Percentiles rank a stretch among this genome's conserved stretches.
phyloP scores from a whole-genome alignment of 2,113 vertebrate genomes.

The Triplophysa dalaica region DNA sequence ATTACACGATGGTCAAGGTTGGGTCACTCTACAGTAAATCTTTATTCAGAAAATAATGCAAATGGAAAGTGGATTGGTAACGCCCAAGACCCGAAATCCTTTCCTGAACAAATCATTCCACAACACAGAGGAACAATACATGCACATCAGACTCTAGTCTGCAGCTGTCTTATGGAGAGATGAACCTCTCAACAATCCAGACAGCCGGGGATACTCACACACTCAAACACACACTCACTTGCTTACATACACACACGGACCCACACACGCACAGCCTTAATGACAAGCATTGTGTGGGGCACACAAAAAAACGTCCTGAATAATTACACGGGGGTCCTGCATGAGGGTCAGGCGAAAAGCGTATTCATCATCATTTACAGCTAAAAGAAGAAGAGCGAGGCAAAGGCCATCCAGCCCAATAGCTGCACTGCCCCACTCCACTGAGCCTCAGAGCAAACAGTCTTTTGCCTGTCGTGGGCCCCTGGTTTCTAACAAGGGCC shows the following conservation, averaged over 20 bases:
- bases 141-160: conserved; percentile 19
- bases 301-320: conserved; percentile 79
- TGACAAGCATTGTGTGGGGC: conserved; percentile 78
- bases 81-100: conserved; percentile 6
- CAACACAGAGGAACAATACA: background rate
- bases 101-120: conserved; percentile 10
- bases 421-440: conserved; percentile 61
- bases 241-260: conserved; percentile 35
- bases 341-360: conserved; percentile 72
- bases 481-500: conserved; percentile 60
- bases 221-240: conserved; percentile 24
- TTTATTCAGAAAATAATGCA: background rate
- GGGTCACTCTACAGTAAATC: background rate
- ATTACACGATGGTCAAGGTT: conserved; percentile 11
- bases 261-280: conserved; percentile 66
- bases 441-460: conserved; percentile 53
- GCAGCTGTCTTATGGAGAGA: conserved; percentile 52
- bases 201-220: conserved; percentile 43
- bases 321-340: conserved; percentile 73
- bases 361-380: conserved; percentile 82
- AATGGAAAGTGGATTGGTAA: conserved; percentile 2
- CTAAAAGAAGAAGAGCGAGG: conserved; percentile 49
- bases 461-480: conserved; percentile 64
- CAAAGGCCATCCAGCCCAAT: conserved; percentile 40
- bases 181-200: conserved; percentile 24